A percentile compares a stretch with the other conserved stretches of the same genome.
phyloP scores from a whole-genome alignment of 1,140 invertebrate genomes.

The Mesaphorura yosii region DNA sequence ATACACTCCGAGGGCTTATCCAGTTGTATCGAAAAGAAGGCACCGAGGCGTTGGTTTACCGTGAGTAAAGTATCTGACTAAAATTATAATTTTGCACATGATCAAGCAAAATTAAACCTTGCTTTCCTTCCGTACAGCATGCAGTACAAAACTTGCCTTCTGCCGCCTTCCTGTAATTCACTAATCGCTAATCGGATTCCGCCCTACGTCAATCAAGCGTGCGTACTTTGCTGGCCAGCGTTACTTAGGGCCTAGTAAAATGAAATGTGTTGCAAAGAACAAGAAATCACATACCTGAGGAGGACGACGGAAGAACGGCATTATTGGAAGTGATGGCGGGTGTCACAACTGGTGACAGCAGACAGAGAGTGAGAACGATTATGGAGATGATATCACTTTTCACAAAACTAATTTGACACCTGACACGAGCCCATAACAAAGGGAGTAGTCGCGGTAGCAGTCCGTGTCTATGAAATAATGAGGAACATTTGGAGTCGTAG shows the following conservation, averaged over 20 bases:
- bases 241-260: neutral
- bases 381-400: constrained; percentile 32
- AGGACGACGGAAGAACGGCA: constrained; percentile 17
- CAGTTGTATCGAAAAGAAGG: too few species aligned
- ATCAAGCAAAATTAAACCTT: too few species aligned
- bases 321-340: constrained; percentile 29
- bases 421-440: constrained; percentile 11
- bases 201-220: neutral
- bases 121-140: too few species aligned
- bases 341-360: constrained; percentile 25
- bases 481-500: neutral
- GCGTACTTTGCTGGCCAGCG: neutral
- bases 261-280: neutral
- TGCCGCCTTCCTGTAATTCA: too few species aligned
- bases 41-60: too few species aligned
- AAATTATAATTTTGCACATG: too few species aligned
- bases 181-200: too few species aligned
- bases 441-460: neutral
- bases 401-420: constrained; percentile 29
- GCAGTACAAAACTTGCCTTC: too few species aligned
- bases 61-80: too few species aligned
- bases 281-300: constrained; percentile 12
- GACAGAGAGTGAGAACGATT: constrained; percentile 22
- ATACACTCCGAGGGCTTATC: too few species aligned
- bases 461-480: neutral